A percentile compares a stretch with the other conserved stretches of the same genome.
Conservation (phyloP, 2,888 invertebrate genomes). For the Melanotus villosus region DNA sequence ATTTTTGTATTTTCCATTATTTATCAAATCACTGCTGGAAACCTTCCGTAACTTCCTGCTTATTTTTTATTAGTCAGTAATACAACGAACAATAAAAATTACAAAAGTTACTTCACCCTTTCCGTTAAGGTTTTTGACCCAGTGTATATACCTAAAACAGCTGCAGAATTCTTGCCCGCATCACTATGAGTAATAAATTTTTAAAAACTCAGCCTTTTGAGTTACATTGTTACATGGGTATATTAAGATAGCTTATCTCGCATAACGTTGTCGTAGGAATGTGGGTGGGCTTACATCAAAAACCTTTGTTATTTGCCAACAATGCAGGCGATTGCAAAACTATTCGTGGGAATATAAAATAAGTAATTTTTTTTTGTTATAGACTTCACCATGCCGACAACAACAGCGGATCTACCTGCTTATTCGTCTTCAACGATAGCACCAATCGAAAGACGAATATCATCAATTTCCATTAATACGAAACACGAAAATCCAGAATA, state of each 20-base stretch:
- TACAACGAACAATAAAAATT: too few relatives aligned
- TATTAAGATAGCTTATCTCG: not conserved
- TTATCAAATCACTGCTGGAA: too few relatives aligned
- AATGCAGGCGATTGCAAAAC: slow-evolving; percentile 31
- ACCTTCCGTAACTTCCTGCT: too few relatives aligned
- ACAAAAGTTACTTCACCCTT: too few relatives aligned
- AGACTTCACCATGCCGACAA: slow-evolving; percentile 29
- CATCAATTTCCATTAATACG: slow-evolving; percentile 59
- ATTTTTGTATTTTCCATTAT: too few relatives aligned
- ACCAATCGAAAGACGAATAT: slow-evolving; percentile 60
- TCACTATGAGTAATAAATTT: too few relatives aligned
- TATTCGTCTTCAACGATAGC: slow-evolving; percentile 38
- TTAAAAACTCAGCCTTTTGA: too few relatives aligned
- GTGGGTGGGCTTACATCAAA: not conserved
- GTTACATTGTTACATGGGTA: not conserved
- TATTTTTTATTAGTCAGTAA: too few relatives aligned
- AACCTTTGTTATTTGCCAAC: slow-evolving; percentile 26
- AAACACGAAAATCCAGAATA: slow-evolving; percentile 59
- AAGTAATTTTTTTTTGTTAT: not conserved
- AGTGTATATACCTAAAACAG: too few relatives aligned
- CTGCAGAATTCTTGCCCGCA: too few relatives aligned
- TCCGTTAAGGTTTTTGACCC: too few relatives aligned
- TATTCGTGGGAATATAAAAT: slow-evolving; percentile 4
- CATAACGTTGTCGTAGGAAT: not conserved
- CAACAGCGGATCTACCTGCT: slow-evolving; percentile 34